Base-by-base conservation (phyloP, 2,888 invertebrate genomes). In the Hydrotaea cyrtoneurina region DNA sequence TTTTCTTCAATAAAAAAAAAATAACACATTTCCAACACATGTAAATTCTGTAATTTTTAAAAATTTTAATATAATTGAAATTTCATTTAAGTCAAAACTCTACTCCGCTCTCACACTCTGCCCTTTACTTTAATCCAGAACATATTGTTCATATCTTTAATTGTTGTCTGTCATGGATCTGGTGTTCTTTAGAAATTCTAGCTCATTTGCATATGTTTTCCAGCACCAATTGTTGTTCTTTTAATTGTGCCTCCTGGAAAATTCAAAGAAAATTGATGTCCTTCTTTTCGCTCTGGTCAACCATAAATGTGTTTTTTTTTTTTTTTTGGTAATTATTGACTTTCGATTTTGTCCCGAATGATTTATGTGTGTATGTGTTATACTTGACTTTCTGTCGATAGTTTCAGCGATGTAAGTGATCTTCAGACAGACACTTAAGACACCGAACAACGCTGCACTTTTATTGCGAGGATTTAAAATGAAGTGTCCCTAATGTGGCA, bases 21-120 rank as follows among this genome's bases (percentile, higher is more conserved):
- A n/a, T 0, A 59, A 59, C 84, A 84, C 71, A 80, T 84, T 84
- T 78, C 11, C 19, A 64, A 84, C 84, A 84, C 78, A 84, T 84
- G 83, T 75, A n/a, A n/a, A n/a, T n/a, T n/a, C n/a, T n/a, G n/a
- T n/a, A 80, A 72, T 55, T 26, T 26, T 15, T 26, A 46, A 50
- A 50, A 26, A 69, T 69, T 50, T 71, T 57, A 74, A 74, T 71
- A 71, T 46, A 26, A 69, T 69, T 50, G 50, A 57, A 78, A 74
- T 75, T 75, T 46, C 17, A 31, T 75, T 71, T 71, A 69, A 69
- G 4, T 11, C 50, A n/a, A n/a, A n/a, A n/a, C n/a, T n/a, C n/a
- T n/a, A n/a, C n/a, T 43, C 78, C 23, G 62, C 50, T 71, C 59
- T 46, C n/a, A n/a, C n/a, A n/a, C n/a, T 10, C 13, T 43, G 23